Conservation (phyloP, 2,113 vertebrate genomes). For the Eubucco bourcierii region DNA sequence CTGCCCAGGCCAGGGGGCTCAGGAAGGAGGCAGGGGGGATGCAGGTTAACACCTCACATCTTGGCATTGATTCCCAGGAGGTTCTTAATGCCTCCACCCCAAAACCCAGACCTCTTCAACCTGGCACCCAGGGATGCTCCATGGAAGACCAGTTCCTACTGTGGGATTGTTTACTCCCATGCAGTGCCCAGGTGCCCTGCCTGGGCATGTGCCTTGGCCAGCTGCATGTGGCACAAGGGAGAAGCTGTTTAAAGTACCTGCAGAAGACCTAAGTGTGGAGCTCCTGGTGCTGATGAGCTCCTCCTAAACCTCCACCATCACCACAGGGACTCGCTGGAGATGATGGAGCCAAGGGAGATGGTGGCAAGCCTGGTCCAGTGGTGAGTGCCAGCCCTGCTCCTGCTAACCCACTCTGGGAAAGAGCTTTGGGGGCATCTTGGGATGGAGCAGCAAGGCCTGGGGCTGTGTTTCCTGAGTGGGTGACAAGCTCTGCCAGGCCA, state of each 20-base stretch:
- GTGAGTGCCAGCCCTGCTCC: slow-evolving; percentile 63
- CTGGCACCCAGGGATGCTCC: background rate
- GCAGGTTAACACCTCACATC: background rate
- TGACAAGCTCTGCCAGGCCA: background rate
- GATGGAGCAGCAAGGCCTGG: background rate
- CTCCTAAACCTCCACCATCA: background rate
- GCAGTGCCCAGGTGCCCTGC: rapidly evolving
- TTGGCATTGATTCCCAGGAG: background rate
- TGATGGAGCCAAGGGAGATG: slow-evolving; percentile 77
- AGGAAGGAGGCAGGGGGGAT: background rate
- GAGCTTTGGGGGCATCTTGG: background rate
- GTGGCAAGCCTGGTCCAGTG: slow-evolving; percentile 68
- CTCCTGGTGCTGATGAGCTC: rapidly evolving
- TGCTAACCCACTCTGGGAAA: background rate
- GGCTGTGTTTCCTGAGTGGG: background rate
- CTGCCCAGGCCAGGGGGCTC: background rate
- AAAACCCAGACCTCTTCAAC: background rate
- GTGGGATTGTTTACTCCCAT: rapidly evolving
- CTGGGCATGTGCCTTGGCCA: background rate
- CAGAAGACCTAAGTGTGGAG: background rate
- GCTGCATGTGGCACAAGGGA: rapidly evolving
- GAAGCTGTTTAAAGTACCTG: background rate
- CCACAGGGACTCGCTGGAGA: slow-evolving; percentile 77
- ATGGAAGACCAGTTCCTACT: background rate
- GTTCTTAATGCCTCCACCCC: background rate